Base-by-base conservation (phyloP, 2,113 vertebrate genomes). In the Urocolius indicus region DNA sequence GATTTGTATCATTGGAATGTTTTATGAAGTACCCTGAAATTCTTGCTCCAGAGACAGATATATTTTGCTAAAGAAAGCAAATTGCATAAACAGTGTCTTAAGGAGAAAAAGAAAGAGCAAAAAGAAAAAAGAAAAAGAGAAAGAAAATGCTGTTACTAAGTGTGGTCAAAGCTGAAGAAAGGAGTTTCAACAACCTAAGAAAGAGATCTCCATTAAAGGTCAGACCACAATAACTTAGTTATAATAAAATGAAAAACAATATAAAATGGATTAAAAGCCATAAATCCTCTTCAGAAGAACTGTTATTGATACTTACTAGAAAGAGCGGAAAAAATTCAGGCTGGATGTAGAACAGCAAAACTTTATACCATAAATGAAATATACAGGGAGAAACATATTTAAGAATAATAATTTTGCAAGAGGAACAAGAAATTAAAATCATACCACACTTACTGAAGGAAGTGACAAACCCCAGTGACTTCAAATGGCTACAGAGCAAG, bases 381-480 rank as follows among this genome's bases (percentile, higher is more conserved):
- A 80, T 77, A 68, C 18, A 76, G 3, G 3, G 4, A 58, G 10
- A 84, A 1, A 52, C 8, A 69, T 0, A 0, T 23, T 26, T 34
- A 78, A 83, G 38, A 87, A 89, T 74, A 71, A 13, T 38, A 18
- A 69, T 63, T 86, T 7, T 81, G 38, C 45, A 86, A 84, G 61
- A 73, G 27, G 4, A 81, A 36, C 0, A 4, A 83, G 51, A 83
- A 63, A 66, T 57, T 45, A 24, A 81, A 87, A 54, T 48, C 0
- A 22, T 24, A 38, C 3, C 26, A 65, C 5, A 21, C 7, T 54
- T 75, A 58, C 1, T 57, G 36, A 82, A 76, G 41, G 54, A 84
- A 89, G 49, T 32, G 34, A 78, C 36, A 94, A 74, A 82, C 12
- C 18, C 22, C 17, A 82, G 3, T 11, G 23, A 51, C 62, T 66